Base-by-base conservation (phyloP, 2,113 vertebrate species). In the Miniopterus natalensis region DNA sequence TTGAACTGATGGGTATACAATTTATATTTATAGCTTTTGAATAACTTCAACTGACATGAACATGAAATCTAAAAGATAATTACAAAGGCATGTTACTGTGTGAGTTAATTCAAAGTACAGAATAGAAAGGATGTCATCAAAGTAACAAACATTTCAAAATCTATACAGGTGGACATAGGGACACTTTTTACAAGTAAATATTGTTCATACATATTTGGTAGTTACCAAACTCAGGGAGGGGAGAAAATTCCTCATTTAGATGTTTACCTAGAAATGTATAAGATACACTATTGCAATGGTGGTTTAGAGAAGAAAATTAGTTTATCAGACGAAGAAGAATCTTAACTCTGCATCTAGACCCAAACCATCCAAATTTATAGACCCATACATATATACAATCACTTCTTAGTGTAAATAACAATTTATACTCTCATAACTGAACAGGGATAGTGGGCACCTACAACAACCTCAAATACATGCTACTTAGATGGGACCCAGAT, bases 401-500 rank as follows among this genome's bases (percentile, higher is more conserved):
- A 68, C 59, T 5, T 57, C 45, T 68, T 51, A 65, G 0, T 89
- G 47, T 31, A 93, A 92, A 87, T 1, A 70, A 9, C 55, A 88
- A 77, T 88, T 83, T 74, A 45, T 27, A 77, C 6, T 27, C n/a
- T 90, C n/a, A 85, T 59, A 93, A 93, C 0, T 89, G 83, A 83
- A 53, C 15, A 83, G 47, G 27, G 18, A 85, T 6, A 88, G 42
- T 9, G 45, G 21, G 40, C 47, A 95, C 75, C 79, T 84, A 65
- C n/a, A 68, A 88, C 79, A 93, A 90, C 51, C n/a, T 53, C 88
- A 91, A 92, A 85, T 49, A 88, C 57, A 92, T 27, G 63, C 42
- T 88, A 83, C 63, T 92, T 55, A 94, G 95, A 94, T 94, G 84
- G 96, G 65, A 95, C 9, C 77, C 96, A 90, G 92, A 97, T 84